Base-by-base conservation (phyloP, 92 coral and sea anemone species). In the Micromussa lordhowensis region DNA sequence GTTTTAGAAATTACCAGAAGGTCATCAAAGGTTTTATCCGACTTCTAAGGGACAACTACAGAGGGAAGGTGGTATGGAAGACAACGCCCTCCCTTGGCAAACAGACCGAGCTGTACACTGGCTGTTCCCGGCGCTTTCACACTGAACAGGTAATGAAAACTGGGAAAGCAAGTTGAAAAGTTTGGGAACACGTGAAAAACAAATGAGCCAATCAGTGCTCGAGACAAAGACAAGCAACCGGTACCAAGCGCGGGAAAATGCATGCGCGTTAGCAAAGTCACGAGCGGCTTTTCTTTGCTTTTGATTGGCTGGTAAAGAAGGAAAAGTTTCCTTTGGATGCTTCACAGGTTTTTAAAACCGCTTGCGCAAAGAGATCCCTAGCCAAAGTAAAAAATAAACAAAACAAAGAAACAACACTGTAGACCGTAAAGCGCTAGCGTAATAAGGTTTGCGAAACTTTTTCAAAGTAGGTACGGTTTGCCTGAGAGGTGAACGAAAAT, bases 31-130 rank as follows among this genome's bases (percentile, higher is more conserved):
- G 97, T 0, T 80, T 94, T 57, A 85, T 92, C 68, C 80, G 77
- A 40, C 88, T 92, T 49, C 58, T 94, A 68, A 90, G 73, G 57
- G 77, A 82, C 3, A 83, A 72, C 35, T 94, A 90, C 88, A 83
- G 81, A 17, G 97, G 97, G 2, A 86, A 64, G 69, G 97, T 92
- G 26, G 91, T 94, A 54, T 94, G 97, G 97, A 94, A 94, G 88
- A 94, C 97, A 35, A 94, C 81, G 1, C 93, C 97, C n/a, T 93
- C 95, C 10, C 86, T 94, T 13, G 97, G 97, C 28, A 88, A 90
- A 64, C 97, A 94, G 78, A 91, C 94, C 26, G 81, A 88, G 68
- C 84, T 94, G 63, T 94, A 92, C 68, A 86, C 83, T 28, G 97
- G 97, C 6, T 94, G 97, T 53, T 84, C 89, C 29, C 82, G 97